These are phyloP conservation scores for Rhabditoides inermis DNA, from an alignment of 2,888 invertebrate genomes.

Conservation along the genomic window DNA sequence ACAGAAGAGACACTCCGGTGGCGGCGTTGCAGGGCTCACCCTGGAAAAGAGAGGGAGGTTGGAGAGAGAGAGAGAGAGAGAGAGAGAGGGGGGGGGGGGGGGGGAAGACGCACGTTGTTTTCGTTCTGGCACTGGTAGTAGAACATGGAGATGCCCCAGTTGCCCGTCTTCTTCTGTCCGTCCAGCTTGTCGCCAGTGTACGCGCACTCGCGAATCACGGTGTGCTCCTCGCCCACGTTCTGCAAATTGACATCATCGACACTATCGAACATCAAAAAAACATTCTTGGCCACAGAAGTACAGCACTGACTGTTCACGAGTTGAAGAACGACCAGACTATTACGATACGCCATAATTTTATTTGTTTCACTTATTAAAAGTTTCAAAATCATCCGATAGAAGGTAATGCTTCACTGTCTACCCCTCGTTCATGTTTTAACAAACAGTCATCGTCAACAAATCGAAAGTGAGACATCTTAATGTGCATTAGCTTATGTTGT, in stretches of 20 bases:
- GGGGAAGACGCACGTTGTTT: no score
- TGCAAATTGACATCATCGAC: conserved; percentile 4
- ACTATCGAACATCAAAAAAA: background rate
- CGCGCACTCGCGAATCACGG: conserved; percentile 43
- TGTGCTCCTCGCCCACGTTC: conserved; percentile 31
- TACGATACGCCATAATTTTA: no score
- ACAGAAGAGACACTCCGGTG: background rate
- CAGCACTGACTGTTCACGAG: no score
- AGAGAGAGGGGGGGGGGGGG: no score
- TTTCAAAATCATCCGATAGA: background rate
- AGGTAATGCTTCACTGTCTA: background rate
- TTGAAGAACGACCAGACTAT: no score
- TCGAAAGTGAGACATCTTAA: no score
- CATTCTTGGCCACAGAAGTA: background rate
- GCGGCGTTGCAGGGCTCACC: conserved; percentile 2
- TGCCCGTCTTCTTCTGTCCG: conserved; percentile 44
- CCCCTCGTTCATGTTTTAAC: background rate
- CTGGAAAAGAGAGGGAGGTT: background rate
- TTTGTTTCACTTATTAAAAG: no score
- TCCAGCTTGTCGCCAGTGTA: conserved; percentile 41
- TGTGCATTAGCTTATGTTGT: no score
- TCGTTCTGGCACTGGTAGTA: conserved; percentile 54
- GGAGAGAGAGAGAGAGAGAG: conserved; percentile 1
- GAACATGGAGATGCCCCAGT: conserved; percentile 39
- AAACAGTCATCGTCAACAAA: no score